A percentile compares a stretch with the other conserved stretches of the same genome.
Evolutionary conservation across 2,113 vertebrate species (phyloP).

Genomic region (Hemicordylus capensis): DNA sequence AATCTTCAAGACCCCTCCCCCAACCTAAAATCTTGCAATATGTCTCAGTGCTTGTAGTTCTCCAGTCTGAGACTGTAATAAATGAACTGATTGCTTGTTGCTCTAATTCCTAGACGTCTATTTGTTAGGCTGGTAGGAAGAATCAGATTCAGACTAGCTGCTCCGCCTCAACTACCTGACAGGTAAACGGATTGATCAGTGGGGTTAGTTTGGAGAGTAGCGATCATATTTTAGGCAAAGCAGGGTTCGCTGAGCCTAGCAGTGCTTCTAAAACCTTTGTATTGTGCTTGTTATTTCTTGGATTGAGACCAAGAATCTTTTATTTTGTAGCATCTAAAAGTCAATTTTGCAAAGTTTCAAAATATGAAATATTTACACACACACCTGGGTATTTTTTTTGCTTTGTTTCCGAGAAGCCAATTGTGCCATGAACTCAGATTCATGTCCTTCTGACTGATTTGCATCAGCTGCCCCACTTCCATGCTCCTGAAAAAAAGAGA

Average conservation of each 20-base stretch:
- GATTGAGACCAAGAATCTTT: too few species aligned
- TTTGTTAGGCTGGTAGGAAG: too few species aligned
- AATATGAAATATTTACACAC: not conserved
- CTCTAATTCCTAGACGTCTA: too few species aligned
- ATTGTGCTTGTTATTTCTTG: too few species aligned
- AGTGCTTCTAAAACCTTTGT: too few species aligned
- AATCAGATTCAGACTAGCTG: too few species aligned
- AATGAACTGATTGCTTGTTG: too few species aligned
- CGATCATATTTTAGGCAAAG: not conserved
- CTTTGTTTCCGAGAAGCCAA: conserved; percentile 85
- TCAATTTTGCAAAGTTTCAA: conserved; percentile 1
- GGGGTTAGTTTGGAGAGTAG: too few species aligned
- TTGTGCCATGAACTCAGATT: conserved; percentile 85
- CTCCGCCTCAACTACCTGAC: too few species aligned
- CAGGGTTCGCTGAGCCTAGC: not conserved
- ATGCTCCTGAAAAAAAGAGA: conserved; percentile 79
- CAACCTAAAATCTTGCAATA: not conserved
- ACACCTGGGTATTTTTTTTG: conserved; percentile 87
- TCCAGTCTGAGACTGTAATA: too few species aligned
- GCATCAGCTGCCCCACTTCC: conserved; percentile 91
- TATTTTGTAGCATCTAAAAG: too few species aligned
- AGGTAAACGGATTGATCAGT: not conserved
- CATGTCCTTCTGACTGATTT: conserved; percentile 91
- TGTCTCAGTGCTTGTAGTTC: not conserved
- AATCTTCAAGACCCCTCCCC: not conserved